Base-by-base conservation (phyloP, 1,140 invertebrate species). In the Xylocopa sonorina region DNA sequence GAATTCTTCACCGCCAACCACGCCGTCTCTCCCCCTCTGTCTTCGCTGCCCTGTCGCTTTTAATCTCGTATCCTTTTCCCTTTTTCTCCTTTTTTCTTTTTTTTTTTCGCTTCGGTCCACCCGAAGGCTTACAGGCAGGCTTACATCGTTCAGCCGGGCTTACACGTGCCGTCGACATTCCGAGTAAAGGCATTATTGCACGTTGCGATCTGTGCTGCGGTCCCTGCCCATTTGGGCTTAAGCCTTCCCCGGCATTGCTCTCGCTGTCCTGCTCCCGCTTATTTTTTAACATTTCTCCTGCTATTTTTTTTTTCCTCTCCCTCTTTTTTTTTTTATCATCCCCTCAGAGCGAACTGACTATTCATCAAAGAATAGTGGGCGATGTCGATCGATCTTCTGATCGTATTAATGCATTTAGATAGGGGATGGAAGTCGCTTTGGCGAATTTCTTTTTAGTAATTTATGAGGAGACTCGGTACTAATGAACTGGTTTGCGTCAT, bases 81-180 rank as follows among this genome's bases (percentile, higher is more conserved):
- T 60, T 68, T 69, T 57, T 73, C 27, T 27, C 24, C 48, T 50
- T 58, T 78, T 60, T 29, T 67, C 41, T 55, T 62, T 60, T 68
- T 69, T 57, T 73, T 32, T 27, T 24, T n/a, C n/a, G n/a, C 48
- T 50, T 58, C 75, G 63, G 50, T 78, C 38, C 71, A 71, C 55
- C 55, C 71, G 78, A 88, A n/a, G 85, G 84, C 89, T 91, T 91
- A 88, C 86, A 86, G 79, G 72, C 80, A 64, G 78, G 84, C 85
- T 90, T 89, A 90, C 84, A 73, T 84, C 83, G 77, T 85, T 88
- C 80, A 82, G 81, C 78, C 80, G 64, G 79, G 86, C 87, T 90
- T 89, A 88, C 82, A 81, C 84, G 84, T 83, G 53, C 76, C 76
- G 78, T 67, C 64, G 78, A 63, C 80, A 77, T 88, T 82, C 79